Evolutionary conservation across 30 jellyfish, hydroid and myxozoan species (phyloP).

Genomic region (Cassiopea xamachana): DNA sequence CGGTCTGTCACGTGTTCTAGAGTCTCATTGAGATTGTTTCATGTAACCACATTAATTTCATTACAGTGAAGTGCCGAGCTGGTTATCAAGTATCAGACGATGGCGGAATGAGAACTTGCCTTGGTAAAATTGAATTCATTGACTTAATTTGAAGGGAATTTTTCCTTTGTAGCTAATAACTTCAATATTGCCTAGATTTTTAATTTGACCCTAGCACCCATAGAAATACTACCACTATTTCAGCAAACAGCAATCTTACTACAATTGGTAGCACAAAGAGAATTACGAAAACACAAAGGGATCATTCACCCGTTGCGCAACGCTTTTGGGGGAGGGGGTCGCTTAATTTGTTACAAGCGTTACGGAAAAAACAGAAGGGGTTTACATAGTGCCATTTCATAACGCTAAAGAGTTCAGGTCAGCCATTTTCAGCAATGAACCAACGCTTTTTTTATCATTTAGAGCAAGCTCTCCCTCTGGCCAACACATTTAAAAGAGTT

Average conservation of each 20-base stretch:
- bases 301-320: no score
- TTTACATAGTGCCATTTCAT: no score
- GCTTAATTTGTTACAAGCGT: no score
- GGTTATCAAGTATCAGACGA: slow-evolving; percentile 10
- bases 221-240: neutral
- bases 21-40: neutral
- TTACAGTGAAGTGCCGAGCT: slow-evolving; percentile 6
- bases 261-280: no score
- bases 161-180: neutral
- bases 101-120: slow-evolving; percentile 17
- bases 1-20: no score
- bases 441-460: no score
- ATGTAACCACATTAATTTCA: neutral
- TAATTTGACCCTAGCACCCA: neutral
- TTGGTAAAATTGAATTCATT: neutral
- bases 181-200: neutral
- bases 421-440: neutral
- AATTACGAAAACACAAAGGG: no score
- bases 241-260: neutral
- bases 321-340: no score
- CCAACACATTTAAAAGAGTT: no score
- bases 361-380: no score
- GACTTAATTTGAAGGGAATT: neutral
- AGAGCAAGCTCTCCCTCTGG: no score
- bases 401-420: neutral